Base-by-base conservation (phyloP, 2,888 invertebrate species). In the Furcula furcula region DNA sequence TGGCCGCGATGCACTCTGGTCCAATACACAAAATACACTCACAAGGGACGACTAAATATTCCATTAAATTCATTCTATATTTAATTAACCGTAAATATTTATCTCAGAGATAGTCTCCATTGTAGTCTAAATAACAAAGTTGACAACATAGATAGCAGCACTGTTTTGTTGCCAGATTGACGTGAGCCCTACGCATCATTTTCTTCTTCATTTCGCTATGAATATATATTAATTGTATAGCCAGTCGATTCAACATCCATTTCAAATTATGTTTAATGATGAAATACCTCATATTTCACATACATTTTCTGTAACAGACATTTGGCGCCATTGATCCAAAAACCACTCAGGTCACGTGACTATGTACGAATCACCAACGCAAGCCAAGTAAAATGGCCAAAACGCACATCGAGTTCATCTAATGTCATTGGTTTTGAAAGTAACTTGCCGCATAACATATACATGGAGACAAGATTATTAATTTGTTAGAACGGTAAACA, bases 111-210 rank as follows among this genome's bases (percentile, higher is more conserved):
- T 84, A 90, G 89, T 90, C 91, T 91, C 91, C 91, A 91, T 91
- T 91, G 90, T 62, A 73, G 56, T 71, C 77, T 83, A 76, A 77
- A 77, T 81, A 82, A 80, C 81, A 84, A 83, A 93, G 93, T 93
- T 94, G 94, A 94, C 94, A 94, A 92, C 92, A 91, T 91, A 94
- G 94, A 91, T 92, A 93, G 94, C 94, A 92, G 91, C 91, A 91
- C 91, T 77, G 85, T 87, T 88, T 85, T 83, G 88, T 87, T 88
- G 80, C 85, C 82, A 83, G 83, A 82, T 80, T 87, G 90, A 90
- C 90, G 79, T 89, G 87, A 88, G 76, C 68, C 53, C 72, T 83
- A 83, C 80, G 83, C 80, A 82, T 82, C 77, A 70, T 70, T 76
- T 76, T 72, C 63, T 60, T 57, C 46, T 42, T 48, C 44, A 44